Conservation (phyloP, 2,113 vertebrate genomes). For the Solea solea region DNA sequence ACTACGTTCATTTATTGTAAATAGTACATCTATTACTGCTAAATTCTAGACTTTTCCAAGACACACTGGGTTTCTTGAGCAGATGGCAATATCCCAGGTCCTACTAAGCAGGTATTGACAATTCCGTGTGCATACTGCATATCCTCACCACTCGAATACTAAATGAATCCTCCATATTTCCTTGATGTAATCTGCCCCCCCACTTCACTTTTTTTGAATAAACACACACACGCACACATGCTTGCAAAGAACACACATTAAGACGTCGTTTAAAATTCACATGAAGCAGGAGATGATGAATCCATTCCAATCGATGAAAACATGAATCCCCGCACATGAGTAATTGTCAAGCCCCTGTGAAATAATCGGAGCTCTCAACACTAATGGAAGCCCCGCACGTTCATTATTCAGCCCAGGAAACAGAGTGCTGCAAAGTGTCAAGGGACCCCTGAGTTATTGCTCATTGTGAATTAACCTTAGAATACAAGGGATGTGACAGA, state of each 20-base stretch:
- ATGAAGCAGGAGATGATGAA: slow-evolving; percentile 31
- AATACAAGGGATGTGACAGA: slow-evolving; percentile 53
- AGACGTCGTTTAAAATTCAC: slow-evolving; percentile 30
- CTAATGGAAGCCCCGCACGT: slow-evolving; percentile 79
- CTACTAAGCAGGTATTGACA: slow-evolving; percentile 42
- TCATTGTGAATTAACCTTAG: slow-evolving; percentile 66
- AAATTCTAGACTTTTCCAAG: too few relatives aligned
- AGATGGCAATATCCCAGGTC: slow-evolving; percentile 38
- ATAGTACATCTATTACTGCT: slow-evolving; percentile 5
- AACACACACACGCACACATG: neutral
- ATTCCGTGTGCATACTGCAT: slow-evolving; percentile 11
- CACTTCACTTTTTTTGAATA: neutral
- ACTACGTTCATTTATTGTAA: slow-evolving; percentile 29
- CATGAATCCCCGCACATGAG: slow-evolving; percentile 59
- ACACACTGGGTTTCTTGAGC: slow-evolving; percentile 32
- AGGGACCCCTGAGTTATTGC: slow-evolving; percentile 75
- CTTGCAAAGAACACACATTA: slow-evolving; percentile 5
- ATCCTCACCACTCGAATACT: slow-evolving; percentile 18
- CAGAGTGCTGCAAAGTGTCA: slow-evolving; percentile 70
- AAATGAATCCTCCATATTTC: neutral
- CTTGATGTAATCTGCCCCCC: neutral
- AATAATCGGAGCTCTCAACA: slow-evolving; percentile 78
- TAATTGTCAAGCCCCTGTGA: slow-evolving; percentile 72
- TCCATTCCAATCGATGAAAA: slow-evolving; percentile 46
- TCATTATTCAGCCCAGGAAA: slow-evolving; percentile 80